Percentiles rank a stretch among this genome's conserved stretches.
Conservation (phyloP, 1,140 invertebrate species). For the Protaetia brevitarsis region DNA sequence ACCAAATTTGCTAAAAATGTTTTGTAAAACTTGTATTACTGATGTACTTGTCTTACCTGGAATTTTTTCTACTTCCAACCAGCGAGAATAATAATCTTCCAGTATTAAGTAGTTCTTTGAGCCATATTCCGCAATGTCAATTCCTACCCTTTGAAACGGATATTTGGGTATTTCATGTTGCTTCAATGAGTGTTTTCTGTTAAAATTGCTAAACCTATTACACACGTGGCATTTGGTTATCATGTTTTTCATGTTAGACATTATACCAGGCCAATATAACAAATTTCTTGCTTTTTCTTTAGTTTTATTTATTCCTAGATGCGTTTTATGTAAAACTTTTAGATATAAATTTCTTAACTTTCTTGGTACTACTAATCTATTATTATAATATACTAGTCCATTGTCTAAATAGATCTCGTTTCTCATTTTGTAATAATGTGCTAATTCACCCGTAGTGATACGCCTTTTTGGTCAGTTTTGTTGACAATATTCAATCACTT, state of each 20-base stretch:
- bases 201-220: not conserved
- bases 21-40: not conserved
- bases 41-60: slow-evolving; percentile 36
- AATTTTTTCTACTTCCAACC: not conserved
- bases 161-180: slow-evolving; percentile 4
- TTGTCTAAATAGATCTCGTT: not conserved
- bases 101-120: not conserved
- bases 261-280: slow-evolving; percentile 4
- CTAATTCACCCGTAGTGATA: not conserved
- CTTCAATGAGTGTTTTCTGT: slow-evolving; percentile 31
- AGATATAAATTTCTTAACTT: not conserved
- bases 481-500: not conserved
- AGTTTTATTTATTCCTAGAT: slow-evolving; percentile 9
- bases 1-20: not conserved
- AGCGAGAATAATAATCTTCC: slow-evolving; percentile 3
- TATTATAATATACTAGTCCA: not conserved
- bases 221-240: not conserved
- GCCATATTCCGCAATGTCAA: not conserved
- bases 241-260: slow-evolving; percentile 9
- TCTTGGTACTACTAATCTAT: not conserved
- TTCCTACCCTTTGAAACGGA: not conserved
- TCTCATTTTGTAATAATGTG: not conserved
- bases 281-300: not conserved
- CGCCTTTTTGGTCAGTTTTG: slow-evolving; percentile 15
- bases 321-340: slow-evolving; percentile 10